Evolutionary conservation across 2,113 vertebrate species (phyloP), one percentile per base, ranked within the genome.

Genomic region (Microtus montanus): DNA sequence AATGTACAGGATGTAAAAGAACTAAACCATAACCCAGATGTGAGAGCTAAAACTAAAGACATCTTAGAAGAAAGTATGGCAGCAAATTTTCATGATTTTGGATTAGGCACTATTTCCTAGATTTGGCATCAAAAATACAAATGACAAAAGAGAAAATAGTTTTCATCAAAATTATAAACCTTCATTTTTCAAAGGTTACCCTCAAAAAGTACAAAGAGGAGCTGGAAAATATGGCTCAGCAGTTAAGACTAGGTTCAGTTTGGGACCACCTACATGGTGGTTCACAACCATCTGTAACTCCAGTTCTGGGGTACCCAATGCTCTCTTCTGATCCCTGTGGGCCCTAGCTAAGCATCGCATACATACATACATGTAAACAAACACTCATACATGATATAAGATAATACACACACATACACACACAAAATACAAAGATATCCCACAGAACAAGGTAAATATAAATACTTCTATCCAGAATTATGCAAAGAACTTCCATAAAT

Each of bases 51-150:
- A 80, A 63, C 58, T 64, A 64, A 41, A 83, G 22, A 9, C n/a
- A 10, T 74, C 88, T 80, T 71, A 70, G 44, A 90, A 86, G 68
- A 71, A 91, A 93, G 75, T 41, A 64, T 75, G 52, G 49, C 15
- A 86, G 24, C n/a, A 75, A 68, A 64, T n/a, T 47, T 78, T 91
- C 38, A 28, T 44, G 64, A 89, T 28, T 28, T 84, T 84, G 41
- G 63, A 93, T 91, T 92, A 91, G 44, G 44, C 58, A 88, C 44
- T 70, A 15, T 77, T 77, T 83, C 49, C 87, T 87, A 75, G 87
- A 73, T 41, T 44, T 26, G 7, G 77, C 15, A 90, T 12, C 41
- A 84, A 93, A 82, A 78, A 13, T 58, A 91, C 20, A 85, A 86
- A 44, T 3, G 73, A 86, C 28, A 49, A 30, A 77, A 82, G 38